phyloP scores from a whole-genome alignment of 2,888 invertebrate genomes.

The Perizoma flavofasciatum region DNA sequence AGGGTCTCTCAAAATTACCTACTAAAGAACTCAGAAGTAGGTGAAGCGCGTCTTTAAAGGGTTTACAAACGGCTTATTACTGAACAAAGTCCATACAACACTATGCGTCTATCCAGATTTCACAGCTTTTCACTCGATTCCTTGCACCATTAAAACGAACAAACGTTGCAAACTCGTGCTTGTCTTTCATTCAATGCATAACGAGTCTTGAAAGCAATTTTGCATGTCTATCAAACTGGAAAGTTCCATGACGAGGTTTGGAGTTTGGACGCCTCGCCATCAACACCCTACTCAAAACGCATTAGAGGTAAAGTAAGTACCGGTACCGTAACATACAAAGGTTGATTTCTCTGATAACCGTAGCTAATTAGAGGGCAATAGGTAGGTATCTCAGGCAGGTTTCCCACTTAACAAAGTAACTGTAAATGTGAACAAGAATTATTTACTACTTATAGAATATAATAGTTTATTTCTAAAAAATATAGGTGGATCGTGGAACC shows the following conservation, averaged over 20 bases:
- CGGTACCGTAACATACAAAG: slow-evolving; percentile 31
- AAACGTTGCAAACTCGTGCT: neutral
- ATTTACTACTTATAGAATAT: too few relatives aligned
- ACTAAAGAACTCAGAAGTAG: too few relatives aligned
- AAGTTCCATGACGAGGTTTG: slow-evolving; percentile 4
- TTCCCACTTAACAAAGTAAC: slow-evolving; percentile 50
- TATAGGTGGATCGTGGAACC: too few relatives aligned
- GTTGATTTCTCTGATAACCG: slow-evolving; percentile 31
- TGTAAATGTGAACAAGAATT: slow-evolving; percentile 44
- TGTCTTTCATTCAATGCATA: neutral
- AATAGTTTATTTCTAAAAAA: too few relatives aligned
- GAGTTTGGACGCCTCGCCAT: slow-evolving; percentile 9
- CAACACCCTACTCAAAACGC: slow-evolving; percentile 2
- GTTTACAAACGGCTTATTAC: too few relatives aligned
- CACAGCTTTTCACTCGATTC: neutral
- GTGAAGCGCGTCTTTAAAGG: too few relatives aligned
- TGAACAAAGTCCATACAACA: too few relatives aligned
- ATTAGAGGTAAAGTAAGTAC: slow-evolving; percentile 8
- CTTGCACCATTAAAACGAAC: neutral
- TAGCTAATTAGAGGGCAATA: slow-evolving; percentile 44
- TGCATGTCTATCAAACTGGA: neutral
- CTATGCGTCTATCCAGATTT: neutral
- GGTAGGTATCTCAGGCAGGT: slow-evolving; percentile 35
- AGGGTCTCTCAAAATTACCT: too few relatives aligned
- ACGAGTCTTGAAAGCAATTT: neutral